Conservation (phyloP, 2,113 vertebrate species). For the Chroicocephalus ridibundus region DNA sequence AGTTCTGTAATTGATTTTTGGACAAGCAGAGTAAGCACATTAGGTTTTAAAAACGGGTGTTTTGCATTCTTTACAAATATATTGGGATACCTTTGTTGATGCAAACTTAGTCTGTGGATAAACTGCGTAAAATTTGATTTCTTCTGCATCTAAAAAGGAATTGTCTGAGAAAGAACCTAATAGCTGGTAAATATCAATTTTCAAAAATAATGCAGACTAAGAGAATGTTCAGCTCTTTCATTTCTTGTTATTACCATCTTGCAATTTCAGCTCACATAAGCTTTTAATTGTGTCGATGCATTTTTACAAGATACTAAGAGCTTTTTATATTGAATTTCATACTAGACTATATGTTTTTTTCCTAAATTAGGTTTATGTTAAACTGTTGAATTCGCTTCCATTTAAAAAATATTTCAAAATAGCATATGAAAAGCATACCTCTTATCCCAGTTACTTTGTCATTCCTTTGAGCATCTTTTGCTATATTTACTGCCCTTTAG, state of each 20-base stretch:
- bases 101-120: background rate
- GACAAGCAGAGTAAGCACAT: background rate
- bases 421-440: background rate
- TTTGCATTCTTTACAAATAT: background rate
- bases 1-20: background rate
- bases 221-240: background rate
- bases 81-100: background rate
- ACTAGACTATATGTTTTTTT: background rate
- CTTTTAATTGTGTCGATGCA: background rate
- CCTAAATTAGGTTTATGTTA: background rate
- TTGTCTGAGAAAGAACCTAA: background rate
- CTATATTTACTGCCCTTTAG: background rate
- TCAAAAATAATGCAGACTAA: background rate
- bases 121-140: background rate
- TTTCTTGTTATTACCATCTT: background rate
- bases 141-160: background rate
- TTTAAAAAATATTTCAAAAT: background rate
- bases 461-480: background rate
- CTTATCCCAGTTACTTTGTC: background rate
- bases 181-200: background rate
- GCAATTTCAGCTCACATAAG: background rate
- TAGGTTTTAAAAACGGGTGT: background rate
- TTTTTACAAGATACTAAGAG: background rate
- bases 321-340: background rate
- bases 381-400: background rate